A percentile compares a stretch with the other conserved stretches of the same genome.
Evolutionary conservation across 1,140 invertebrate genomes (phyloP).

Genomic region (Lysiphlebus fabarum): DNA sequence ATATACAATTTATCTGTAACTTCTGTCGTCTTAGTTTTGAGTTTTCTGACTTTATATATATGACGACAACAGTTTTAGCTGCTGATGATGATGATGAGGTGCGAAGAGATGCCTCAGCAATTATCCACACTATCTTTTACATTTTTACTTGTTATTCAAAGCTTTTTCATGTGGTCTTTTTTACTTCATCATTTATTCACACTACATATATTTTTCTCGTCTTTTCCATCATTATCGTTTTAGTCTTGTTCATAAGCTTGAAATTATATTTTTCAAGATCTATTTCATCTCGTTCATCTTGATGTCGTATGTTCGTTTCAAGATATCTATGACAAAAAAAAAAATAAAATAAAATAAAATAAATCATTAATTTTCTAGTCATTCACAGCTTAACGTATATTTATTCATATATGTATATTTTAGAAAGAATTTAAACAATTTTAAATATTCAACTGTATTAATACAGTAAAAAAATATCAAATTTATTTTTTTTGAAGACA

Average conservation of each 20-base stretch:
- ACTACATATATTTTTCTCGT: conserved; percentile 25
- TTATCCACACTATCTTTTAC: conserved; percentile 34
- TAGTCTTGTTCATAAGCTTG: conserved; percentile 22
- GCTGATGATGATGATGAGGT: conserved; percentile 58
- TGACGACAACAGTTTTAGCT: conserved; percentile 45
- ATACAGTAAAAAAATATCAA: no score
- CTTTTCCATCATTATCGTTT: conserved; percentile 35
- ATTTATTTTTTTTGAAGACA: no score
- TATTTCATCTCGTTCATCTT: neutral
- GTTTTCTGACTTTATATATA: conserved; percentile 22
- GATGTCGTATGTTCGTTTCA: no score
- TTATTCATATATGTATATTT: no score
- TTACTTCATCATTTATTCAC: neutral
- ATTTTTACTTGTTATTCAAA: conserved; percentile 20
- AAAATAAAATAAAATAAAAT: no score
- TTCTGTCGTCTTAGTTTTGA: conserved; percentile 29
- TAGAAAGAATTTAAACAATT: no score
- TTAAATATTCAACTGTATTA: no score
- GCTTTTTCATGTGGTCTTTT: conserved; percentile 12
- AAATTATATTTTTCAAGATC: neutral
- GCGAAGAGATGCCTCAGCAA: conserved; percentile 55
- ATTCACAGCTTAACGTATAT: no score
- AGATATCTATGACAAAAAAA: no score
- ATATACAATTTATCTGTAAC: conserved; percentile 27
- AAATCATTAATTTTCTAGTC: no score